These are phyloP conservation scores for Telenomus remus DNA, from an alignment of 1,140 invertebrate species.

Conservation along the genomic window DNA sequence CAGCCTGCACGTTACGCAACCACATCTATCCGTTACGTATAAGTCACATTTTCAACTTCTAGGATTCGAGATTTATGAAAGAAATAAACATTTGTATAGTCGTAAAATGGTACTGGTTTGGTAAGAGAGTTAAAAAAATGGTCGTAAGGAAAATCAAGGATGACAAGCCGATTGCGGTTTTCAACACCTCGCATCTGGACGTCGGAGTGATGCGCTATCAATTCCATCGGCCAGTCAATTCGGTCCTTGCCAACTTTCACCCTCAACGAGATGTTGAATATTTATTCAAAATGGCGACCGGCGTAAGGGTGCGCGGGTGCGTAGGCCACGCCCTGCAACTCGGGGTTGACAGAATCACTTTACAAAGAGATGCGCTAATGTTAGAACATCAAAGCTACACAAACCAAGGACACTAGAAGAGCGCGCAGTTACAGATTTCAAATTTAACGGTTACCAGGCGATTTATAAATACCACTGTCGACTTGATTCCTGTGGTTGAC, in stretches of 20 bases:
- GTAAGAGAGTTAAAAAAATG: too few species aligned
- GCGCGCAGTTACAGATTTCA: slow-evolving; percentile 37
- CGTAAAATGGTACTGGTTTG: too few species aligned
- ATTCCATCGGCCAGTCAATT: slow-evolving; percentile 8
- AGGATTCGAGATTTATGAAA: too few species aligned
- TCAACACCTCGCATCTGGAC: too few species aligned
- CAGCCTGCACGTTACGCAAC: slow-evolving; percentile 38
- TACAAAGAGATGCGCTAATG: slow-evolving; percentile 39
- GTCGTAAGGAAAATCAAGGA: too few species aligned
- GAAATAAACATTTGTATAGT: too few species aligned
- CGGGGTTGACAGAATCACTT: slow-evolving; percentile 50
- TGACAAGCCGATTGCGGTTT: too few species aligned
- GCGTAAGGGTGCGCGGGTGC: slow-evolving; percentile 65
- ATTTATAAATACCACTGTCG: too few species aligned
- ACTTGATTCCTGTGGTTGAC: too few species aligned
- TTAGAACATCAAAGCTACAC: slow-evolving; percentile 47
- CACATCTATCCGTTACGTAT: slow-evolving; percentile 32
- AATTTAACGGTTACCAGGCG: slow-evolving; percentile 8
- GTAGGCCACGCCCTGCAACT: slow-evolving; percentile 69
- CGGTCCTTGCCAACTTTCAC: slow-evolving; percentile 53
- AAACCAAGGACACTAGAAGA: slow-evolving; percentile 65
- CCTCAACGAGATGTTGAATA: slow-evolving; percentile 54
- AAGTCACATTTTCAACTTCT: slow-evolving; percentile 11
- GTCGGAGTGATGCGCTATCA: not conserved
- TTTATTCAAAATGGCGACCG: slow-evolving; percentile 68